phyloP scores from a whole-genome alignment of 2,888 invertebrate genomes.

The Gryllus longicercus region DNA sequence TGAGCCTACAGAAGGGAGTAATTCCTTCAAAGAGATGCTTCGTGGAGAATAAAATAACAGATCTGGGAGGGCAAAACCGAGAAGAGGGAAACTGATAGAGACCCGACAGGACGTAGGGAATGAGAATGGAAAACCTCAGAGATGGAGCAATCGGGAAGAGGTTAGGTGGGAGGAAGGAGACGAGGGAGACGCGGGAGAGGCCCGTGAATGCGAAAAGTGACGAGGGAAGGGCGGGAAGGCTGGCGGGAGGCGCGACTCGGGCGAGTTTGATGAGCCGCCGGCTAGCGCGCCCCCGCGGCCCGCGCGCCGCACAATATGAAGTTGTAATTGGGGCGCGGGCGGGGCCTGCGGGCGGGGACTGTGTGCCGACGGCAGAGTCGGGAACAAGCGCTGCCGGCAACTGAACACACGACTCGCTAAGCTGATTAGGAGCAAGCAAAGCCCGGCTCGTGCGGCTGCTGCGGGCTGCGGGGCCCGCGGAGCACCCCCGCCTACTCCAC shows the following conservation, averaged over 20 bases:
- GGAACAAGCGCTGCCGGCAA: constrained; percentile 8
- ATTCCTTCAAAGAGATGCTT: too few species aligned
- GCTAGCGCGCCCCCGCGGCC: background rate
- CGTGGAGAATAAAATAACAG: too few species aligned
- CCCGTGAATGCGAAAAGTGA: too few species aligned
- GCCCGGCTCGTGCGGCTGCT: constrained; percentile 8
- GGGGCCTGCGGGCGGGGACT: background rate
- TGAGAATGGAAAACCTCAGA: too few species aligned
- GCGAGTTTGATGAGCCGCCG: constrained; percentile 17
- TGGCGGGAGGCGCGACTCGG: background rate
- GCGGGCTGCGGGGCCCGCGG: background rate
- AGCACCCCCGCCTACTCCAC: background rate
- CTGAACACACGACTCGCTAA: constrained; percentile 11
- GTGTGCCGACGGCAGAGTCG: background rate
- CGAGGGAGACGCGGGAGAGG: too few species aligned
- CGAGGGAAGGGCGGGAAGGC: background rate
- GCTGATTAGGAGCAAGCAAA: constrained; percentile 17
- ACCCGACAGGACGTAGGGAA: too few species aligned
- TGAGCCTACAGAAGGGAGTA: too few species aligned
- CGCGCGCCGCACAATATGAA: constrained; percentile 8
- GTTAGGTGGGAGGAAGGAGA: too few species aligned
- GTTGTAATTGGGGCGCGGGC: background rate
- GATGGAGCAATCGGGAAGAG: too few species aligned
- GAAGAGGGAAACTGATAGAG: too few species aligned
- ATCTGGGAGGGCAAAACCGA: too few species aligned